phyloP scores from a whole-genome alignment of 2,113 vertebrate species.

The Notarius lentiginosus region DNA sequence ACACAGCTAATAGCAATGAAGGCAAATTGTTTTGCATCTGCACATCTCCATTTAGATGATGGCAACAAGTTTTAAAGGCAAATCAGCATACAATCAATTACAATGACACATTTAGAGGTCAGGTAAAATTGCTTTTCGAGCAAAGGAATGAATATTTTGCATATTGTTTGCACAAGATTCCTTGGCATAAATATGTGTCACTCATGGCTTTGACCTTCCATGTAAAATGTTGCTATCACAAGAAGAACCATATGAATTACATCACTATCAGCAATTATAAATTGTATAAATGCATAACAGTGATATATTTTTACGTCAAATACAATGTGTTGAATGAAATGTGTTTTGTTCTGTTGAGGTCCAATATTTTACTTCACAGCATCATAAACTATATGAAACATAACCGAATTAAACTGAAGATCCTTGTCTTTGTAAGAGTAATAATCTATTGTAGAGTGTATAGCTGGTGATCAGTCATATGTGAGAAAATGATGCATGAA shows the following conservation, averaged over 20 bases:
- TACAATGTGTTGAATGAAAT: not conserved
- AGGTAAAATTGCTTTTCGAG: slow-evolving; percentile 53
- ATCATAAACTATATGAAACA: slow-evolving; percentile 26
- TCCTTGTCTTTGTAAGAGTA: slow-evolving; percentile 25
- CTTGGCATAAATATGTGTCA: slow-evolving; percentile 30
- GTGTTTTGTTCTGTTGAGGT: not conserved
- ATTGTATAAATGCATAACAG: slow-evolving; percentile 2
- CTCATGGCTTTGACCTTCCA: slow-evolving; percentile 52
- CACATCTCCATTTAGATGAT: slow-evolving; percentile 40
- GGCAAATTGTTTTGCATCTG: slow-evolving; percentile 49
- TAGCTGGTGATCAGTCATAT: slow-evolving; percentile 33
- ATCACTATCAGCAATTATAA: slow-evolving; percentile 14
- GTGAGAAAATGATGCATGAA: slow-evolving; percentile 37
- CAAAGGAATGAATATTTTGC: slow-evolving; percentile 41
- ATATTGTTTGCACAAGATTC: slow-evolving; percentile 52
- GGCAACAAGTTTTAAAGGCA: slow-evolving; percentile 32
- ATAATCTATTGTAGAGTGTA: slow-evolving; percentile 12
- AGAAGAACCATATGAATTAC: slow-evolving; percentile 29
- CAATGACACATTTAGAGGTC: slow-evolving; percentile 52
- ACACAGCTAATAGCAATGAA: slow-evolving; percentile 51
- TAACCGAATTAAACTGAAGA: slow-evolving; percentile 18
- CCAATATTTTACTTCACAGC: not conserved
- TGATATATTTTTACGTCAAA: not conserved
- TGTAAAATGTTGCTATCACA: slow-evolving; percentile 33
- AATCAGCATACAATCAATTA: slow-evolving; percentile 47